Evolutionary conservation across 2,888 invertebrate genomes (phyloP).

Genomic region (Drosophila seclusa): DNA sequence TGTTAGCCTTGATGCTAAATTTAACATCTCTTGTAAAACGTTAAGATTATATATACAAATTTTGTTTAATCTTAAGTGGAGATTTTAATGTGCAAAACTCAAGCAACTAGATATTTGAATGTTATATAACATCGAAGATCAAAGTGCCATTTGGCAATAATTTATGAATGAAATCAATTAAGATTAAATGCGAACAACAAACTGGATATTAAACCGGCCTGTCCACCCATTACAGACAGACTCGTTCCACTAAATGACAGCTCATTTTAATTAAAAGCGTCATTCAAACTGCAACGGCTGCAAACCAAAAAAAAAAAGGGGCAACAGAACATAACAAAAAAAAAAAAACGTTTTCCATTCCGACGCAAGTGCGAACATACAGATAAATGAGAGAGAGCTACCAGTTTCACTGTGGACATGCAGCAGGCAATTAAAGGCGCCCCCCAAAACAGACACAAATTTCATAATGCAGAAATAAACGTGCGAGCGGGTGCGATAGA

Average conservation of each 20-base stretch:
- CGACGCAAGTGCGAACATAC: constrained; percentile 16
- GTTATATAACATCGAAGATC: constrained; percentile 18
- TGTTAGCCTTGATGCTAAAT: constrained; percentile 48
- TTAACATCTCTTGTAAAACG: constrained; percentile 26
- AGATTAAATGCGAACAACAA: constrained; percentile 55
- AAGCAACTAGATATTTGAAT: background rate
- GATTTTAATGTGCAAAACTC: constrained; percentile 2
- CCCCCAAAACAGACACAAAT: constrained; percentile 24
- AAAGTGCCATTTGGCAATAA: constrained; percentile 44
- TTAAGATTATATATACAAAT: background rate
- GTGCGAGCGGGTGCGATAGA: constrained; percentile 12
- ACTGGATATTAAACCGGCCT: constrained; percentile 45
- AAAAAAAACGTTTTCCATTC: background rate
- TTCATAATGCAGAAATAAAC: constrained; percentile 38
- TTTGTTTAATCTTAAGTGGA: constrained; percentile 1
- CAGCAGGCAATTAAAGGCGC: constrained; percentile 31
- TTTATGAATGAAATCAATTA: constrained; percentile 77
- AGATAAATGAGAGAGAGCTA: constrained; percentile 2
- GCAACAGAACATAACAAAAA: constrained; percentile 1
- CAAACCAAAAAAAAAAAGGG: constrained; percentile 1
- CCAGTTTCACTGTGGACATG: background rate
- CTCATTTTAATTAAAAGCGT: constrained; percentile 64
- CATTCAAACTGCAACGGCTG: constrained; percentile 63
- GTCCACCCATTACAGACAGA: constrained; percentile 23
- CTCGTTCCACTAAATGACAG: constrained; percentile 57